Evolutionary conservation across 2,888 invertebrate species (phyloP), one percentile per base, ranked within the genome.

Genomic region (Noctua janthina): DNA sequence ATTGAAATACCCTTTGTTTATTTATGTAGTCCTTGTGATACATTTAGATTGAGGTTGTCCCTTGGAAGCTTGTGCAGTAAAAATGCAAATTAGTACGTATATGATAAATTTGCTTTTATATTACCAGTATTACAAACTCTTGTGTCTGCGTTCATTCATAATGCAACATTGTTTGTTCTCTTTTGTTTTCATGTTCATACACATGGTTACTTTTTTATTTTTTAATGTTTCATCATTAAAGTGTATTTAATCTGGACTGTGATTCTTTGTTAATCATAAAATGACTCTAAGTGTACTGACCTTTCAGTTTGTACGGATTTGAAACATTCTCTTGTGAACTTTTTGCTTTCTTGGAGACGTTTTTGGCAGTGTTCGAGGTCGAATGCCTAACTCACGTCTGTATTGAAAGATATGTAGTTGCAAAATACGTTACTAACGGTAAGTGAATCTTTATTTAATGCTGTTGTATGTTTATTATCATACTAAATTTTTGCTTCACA

Each of bases 351-450:
- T 89, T 96, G 83, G 96, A 96, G 81, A 96, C 96, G 76, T 95
- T 97, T 90, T 89, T 97, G 85, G 94, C 95, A 66, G 94, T 96
- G 17, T 95, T 95, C 80, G 97, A 97, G 92, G 94, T 97, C 69
- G 95, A 96, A 89, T 93, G 94, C 79, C 90, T 97, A 35, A 95
- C 97, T 2, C 94, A 97, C 78, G 92, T 97, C 54, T 96, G 96
- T 85, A 94, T 97, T 73, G 97, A 97, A 89, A 93, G 97, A 92
- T 96, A 96, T 87, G 94, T 97, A 20, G 89, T 95, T 15, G 94
- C 95, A 13, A 95, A 95, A 90, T 96, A 96, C 84, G 92, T 91
- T 35, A 92, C 91, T 72, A 94, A 95, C 82, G 96, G 97, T 97
- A 93, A 91, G 89, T 89, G 51, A 67, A 73, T 73, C n/a, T 74